Evolutionary conservation across 1,140 invertebrate species (phyloP).

Genomic region (Trichoplusia ni): DNA sequence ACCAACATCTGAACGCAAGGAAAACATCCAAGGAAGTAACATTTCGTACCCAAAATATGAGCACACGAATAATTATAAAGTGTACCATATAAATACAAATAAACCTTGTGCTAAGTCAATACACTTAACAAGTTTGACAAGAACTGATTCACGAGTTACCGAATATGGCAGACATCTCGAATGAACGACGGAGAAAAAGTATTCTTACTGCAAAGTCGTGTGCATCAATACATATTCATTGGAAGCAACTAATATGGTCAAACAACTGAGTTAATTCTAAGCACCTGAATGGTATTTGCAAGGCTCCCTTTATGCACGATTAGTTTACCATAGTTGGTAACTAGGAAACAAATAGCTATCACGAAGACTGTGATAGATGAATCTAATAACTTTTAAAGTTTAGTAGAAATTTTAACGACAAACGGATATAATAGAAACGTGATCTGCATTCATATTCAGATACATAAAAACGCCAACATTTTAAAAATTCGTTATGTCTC

Average conservation of each 20-base stretch:
- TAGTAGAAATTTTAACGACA: constrained; percentile 13
- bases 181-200: constrained; percentile 46
- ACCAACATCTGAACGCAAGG: neutral
- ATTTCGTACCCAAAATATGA: constrained; percentile 3
- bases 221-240: constrained; percentile 58
- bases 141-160: constrained; percentile 52
- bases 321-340: constrained; percentile 42
- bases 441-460: constrained; percentile 31
- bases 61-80: neutral
- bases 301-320: constrained; percentile 43
- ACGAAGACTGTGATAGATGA: constrained; percentile 23
- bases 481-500: constrained; percentile 32
- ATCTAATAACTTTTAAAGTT: neutral
- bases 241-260: constrained; percentile 51
- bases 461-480: neutral
- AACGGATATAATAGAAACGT: constrained; percentile 34
- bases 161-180: constrained; percentile 49
- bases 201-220: constrained; percentile 37
- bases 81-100: too few relatives aligned
- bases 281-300: constrained; percentile 45
- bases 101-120: constrained; percentile 15
- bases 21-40: constrained; percentile 7
- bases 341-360: constrained; percentile 46
- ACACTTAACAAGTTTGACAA: constrained; percentile 39
- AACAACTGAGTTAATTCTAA: constrained; percentile 45